Evolutionary conservation across 2,797 vertebrate species (phyloP).

Genomic region (Phrynocephalus forsythii): DNA sequence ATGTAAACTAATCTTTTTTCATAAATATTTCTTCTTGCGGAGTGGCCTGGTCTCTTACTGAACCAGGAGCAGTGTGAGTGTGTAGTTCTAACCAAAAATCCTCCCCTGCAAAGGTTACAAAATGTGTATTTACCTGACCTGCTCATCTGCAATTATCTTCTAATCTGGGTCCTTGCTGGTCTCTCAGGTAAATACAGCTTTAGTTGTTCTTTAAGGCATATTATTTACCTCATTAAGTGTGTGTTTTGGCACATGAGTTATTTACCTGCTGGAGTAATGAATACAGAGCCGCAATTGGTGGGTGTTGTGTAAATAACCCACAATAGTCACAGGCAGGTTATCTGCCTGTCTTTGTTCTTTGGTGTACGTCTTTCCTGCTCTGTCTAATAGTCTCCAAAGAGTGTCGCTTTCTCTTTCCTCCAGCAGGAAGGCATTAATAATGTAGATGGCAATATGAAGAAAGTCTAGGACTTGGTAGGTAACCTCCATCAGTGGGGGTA

Average conservation of each 20-base stretch:
- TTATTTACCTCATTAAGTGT: conserved; percentile 85
- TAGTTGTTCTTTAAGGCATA: conserved; percentile 78
- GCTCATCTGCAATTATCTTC: conserved; percentile 78
- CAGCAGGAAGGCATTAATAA: fast-evolving
- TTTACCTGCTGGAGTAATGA: conserved; percentile 80
- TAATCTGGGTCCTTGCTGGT: conserved; percentile 80
- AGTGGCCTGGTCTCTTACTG: background rate
- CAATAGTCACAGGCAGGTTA: conserved; percentile 39
- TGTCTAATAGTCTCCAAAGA: background rate
- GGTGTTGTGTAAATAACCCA: conserved; percentile 76
- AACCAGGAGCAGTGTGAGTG: background rate
- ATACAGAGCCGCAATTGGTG: conserved; percentile 76
- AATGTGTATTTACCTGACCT: conserved; percentile 77
- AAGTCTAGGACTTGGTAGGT: background rate
- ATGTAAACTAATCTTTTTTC: background rate
- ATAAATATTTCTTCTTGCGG: background rate
- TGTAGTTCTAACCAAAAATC: conserved; percentile 45
- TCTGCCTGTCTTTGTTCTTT: conserved; percentile 36
- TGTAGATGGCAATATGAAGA: fast-evolving
- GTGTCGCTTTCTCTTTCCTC: background rate
- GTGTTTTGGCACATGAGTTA: conserved; percentile 81
- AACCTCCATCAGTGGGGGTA: fast-evolving
- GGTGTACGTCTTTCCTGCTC: fast-evolving
- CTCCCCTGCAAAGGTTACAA: conserved; percentile 72
- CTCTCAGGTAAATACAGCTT: conserved; percentile 83